These are phyloP conservation scores for Calliphora vomitoria DNA, from an alignment of 2,888 invertebrate species.

Conservation along the genomic window DNA sequence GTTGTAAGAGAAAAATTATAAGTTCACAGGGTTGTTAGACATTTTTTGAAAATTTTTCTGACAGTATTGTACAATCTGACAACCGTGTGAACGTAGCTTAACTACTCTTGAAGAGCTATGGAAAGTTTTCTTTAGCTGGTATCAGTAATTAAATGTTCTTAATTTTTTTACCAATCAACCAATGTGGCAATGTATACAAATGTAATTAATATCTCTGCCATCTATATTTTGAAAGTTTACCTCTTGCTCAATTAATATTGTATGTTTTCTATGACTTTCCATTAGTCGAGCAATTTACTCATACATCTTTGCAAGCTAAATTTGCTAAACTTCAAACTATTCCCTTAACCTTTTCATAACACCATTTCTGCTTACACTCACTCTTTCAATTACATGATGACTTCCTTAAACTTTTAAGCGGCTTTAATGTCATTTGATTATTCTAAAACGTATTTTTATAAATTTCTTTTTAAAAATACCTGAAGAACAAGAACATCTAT, in stretches of 20 bases:
- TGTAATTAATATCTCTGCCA: background rate
- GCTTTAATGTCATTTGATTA: conserved; percentile 33
- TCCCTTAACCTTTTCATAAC: background rate
- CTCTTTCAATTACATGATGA: background rate
- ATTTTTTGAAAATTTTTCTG: too few species aligned
- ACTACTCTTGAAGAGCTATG: too few species aligned
- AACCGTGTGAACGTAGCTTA: too few species aligned
- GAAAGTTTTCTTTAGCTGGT: too few species aligned
- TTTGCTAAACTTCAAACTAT: background rate
- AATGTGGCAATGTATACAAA: too few species aligned
- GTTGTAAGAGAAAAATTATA: too few species aligned
- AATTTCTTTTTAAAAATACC: background rate
- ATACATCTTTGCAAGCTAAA: background rate
- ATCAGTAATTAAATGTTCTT: too few species aligned
- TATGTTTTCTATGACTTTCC: background rate
- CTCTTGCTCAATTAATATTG: background rate
- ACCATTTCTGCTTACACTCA: background rate
- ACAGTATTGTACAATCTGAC: too few species aligned
- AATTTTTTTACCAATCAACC: too few species aligned
- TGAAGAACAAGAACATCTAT: background rate
- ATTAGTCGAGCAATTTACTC: background rate
- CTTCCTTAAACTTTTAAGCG: conserved; percentile 19
- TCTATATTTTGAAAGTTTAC: background rate
- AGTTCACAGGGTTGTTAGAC: too few species aligned
- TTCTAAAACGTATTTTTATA: background rate